Base-by-base conservation (phyloP, 2,113 vertebrate species). In the Myiozetetes cayanensis region DNA sequence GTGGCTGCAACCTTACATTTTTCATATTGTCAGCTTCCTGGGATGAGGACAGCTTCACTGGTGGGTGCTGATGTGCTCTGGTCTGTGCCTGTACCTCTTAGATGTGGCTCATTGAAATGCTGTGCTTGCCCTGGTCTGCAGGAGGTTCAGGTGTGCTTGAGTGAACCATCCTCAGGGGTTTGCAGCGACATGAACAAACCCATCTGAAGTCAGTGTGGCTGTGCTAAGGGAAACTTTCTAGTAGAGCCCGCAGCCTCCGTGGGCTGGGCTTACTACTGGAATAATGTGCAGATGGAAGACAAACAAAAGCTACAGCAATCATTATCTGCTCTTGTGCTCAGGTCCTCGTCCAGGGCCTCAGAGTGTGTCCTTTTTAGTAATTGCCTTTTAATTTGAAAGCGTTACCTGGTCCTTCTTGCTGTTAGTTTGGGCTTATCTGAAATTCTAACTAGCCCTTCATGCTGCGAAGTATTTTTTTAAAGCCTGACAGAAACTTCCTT, bases 41-140 rank as follows among this genome's bases (percentile, higher is more conserved):
- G 43, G n/a, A n/a, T 23, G 15, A 52, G 7, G 31, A 18, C 23
- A 85, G 33, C 20, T 37, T 67, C 55, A 37, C 27, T 9, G 18
- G 13, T 11, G 14, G 23, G 15, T 81, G n/a, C 17, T 0, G 4
- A 20, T 12, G 10, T 0, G 1, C 33, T 58, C 35, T 20, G 6
- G 22, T 24, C 1, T 1, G 30, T 76, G 46, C 50, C 23, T 44
- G 24, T 27, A 49, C 17, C 50, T 59, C 14, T 53, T 44, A 17
- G 50, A 37, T 39, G 35, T 24, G 16, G 43, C 50, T 12, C 33
- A 28, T 31, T 21, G 58, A 4, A 39, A 35, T 0, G 1, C 35
- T 56, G 18, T 35, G 31, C 8, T 41, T 62, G 14, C 18, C 8
- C 8, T 23, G 35, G 4, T 62, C 52, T 71, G 8, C 1, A 0